Evolutionary conservation across 2,888 invertebrate genomes (phyloP), one percentile per base, ranked within the genome.

Genomic region (Conistra vaccinii): DNA sequence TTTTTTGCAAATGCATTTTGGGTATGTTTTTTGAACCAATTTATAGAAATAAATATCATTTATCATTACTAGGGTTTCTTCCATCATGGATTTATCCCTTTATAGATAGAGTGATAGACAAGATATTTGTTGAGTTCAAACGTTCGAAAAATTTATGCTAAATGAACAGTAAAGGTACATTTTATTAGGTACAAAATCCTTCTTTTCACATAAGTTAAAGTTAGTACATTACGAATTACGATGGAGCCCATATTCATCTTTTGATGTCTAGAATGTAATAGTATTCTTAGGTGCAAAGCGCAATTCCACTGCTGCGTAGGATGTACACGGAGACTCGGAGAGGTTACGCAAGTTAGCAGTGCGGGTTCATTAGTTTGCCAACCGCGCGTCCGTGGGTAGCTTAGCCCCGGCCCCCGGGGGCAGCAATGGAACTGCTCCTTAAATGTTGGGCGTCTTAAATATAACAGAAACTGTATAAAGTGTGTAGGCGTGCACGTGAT

Each of bases 401-500:
- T n/a, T 20, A n/a, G n/a, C 60, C n/a, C n/a, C n/a, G n/a, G n/a
- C n/a, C n/a, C n/a, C n/a, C 9, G 9, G 20, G 9, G 6, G 60
- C 29, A 48, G 23, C 29, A 57, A 78, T 12, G 7, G 17, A 78
- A 48, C 29, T 26, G 20, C 14, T 9, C 48, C 51, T 29, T 48
- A 42, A 42, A 62, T 62, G 12, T 62, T 26, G 20, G 57, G 39
- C 23, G 63, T 67, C 35, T 66, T 55, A 65, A 66, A 76, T 63
- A 58, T 58, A 69, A 51, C 42, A 61, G 66, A 48, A 69, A 61
- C 69, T 74, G 55, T 70, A 62, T 66, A 29, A 17, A 20, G 68
- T 68, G 26, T 68, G 67, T 72, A 42, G 29, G 39, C 51, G 62
- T 73, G 26, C 35, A 26, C 60, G 68, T 77, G 61, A 85, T 85